Evolutionary conservation across 1,140 invertebrate genomes (phyloP).

Genomic region (Polypedilum pembai): DNA sequence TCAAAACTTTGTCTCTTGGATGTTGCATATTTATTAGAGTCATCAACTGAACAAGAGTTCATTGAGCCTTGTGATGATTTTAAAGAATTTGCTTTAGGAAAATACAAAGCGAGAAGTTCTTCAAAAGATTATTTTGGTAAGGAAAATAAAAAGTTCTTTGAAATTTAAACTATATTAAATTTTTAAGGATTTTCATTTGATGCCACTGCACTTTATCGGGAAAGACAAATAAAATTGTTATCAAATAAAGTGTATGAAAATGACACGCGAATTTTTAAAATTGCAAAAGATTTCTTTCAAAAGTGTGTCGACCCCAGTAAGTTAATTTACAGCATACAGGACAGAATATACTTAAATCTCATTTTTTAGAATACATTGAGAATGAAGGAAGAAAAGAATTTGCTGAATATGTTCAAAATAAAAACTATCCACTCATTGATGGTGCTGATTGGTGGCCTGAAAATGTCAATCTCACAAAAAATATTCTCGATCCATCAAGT

Average conservation of each 20-base stretch:
- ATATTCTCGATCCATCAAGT: neutral
- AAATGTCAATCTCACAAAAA: neutral
- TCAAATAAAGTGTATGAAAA: neutral
- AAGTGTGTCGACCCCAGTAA: neutral
- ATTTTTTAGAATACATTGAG: neutral
- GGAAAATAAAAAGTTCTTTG: neutral
- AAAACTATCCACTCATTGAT: neutral
- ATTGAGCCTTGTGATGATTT: conserved; percentile 20
- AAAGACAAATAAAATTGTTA: neutral
- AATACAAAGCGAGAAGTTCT: neutral
- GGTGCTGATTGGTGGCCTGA: neutral
- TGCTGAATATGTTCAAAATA: neutral
- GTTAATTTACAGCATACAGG: neutral
- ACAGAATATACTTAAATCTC: neutral
- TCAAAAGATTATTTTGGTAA: neutral
- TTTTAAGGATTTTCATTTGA: neutral
- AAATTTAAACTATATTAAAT: neutral
- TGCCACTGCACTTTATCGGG: neutral
- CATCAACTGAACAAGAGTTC: neutral
- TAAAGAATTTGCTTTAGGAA: conserved; percentile 2
- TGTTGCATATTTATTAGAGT: neutral
- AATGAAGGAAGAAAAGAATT: neutral
- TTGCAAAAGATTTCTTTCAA: neutral
- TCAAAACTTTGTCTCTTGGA: neutral
- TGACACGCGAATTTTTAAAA: neutral